Conservation (phyloP, 2,888 invertebrate species). For the Eustalomyia histrio region DNA sequence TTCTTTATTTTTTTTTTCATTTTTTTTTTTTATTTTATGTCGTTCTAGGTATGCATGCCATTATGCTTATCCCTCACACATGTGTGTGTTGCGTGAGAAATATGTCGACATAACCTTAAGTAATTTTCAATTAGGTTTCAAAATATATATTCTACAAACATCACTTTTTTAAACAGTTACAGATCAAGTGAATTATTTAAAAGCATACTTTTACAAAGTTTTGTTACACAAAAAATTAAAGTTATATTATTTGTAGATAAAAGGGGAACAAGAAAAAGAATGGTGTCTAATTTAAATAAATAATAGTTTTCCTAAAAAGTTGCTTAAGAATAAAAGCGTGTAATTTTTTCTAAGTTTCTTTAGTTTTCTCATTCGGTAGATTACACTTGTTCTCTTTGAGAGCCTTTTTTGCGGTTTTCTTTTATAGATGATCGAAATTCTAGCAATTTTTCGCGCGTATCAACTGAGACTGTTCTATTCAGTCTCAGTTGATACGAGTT, state of each 20-base stretch:
- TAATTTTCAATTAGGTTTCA: conserved; percentile 57
- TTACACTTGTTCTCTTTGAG: no score
- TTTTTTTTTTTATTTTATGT: not conserved
- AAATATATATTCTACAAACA: conserved; percentile 33
- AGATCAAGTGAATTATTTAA: conserved; percentile 64
- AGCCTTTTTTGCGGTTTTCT: no score
- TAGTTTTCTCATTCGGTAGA: no score
- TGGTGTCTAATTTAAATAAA: no score
- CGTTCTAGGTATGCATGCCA: conserved; percentile 66
- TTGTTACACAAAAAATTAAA: not conserved
- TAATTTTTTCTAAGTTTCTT: no score
- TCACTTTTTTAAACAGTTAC: not conserved
- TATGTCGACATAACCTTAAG: conserved; percentile 46
- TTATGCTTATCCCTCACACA: conserved; percentile 59
- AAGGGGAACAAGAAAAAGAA: no score
- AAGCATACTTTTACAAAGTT: conserved; percentile 9
- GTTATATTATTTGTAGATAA: not conserved
- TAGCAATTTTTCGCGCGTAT: no score
- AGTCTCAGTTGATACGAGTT: no score
- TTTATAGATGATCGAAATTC: no score
- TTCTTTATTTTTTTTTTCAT: conserved; percentile 25
- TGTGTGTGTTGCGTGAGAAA: conserved; percentile 42
- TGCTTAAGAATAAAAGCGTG: no score
- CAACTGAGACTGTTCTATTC: no score
- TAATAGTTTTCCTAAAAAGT: no score